These are phyloP conservation scores for Turnix velox DNA, from an alignment of 2,113 vertebrate genomes.

Conservation along the genomic window DNA sequence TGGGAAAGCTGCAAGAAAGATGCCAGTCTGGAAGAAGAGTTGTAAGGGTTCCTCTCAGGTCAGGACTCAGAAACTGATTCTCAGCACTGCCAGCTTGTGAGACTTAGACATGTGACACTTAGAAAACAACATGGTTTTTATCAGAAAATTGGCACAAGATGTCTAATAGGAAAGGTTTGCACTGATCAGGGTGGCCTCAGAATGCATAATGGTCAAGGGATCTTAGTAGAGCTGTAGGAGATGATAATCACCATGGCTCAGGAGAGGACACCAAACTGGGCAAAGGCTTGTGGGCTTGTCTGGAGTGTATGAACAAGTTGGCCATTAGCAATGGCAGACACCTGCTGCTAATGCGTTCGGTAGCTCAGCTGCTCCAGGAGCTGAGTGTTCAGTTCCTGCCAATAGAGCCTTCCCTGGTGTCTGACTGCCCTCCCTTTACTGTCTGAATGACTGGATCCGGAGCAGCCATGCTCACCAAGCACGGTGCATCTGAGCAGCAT, in stretches of 20 bases:
- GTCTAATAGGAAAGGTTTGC: neutral
- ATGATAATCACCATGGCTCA: neutral
- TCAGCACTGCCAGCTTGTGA: neutral
- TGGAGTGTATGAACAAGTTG: neutral
- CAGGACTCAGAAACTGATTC: neutral
- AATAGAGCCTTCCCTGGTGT: neutral
- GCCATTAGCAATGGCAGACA: neutral
- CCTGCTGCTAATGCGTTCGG: neutral
- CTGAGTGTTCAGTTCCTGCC: neutral
- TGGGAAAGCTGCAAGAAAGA: neutral
- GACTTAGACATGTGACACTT: neutral
- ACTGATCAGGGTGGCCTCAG: neutral
- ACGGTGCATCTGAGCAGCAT: neutral
- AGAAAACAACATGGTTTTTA: neutral
- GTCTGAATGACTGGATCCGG: neutral
- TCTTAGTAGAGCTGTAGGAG: neutral
- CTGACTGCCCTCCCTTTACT: neutral
- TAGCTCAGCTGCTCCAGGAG: neutral
- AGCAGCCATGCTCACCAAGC: neutral
- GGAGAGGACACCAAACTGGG: neutral
- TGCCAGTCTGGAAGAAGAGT: neutral
- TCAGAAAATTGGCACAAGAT: neutral
- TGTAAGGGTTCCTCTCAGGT: neutral
- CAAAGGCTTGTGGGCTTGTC: accelerated
- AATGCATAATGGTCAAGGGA: neutral